Conservation (phyloP, 2,888 invertebrate species). For the Cremastobaeus sp. region DNA sequence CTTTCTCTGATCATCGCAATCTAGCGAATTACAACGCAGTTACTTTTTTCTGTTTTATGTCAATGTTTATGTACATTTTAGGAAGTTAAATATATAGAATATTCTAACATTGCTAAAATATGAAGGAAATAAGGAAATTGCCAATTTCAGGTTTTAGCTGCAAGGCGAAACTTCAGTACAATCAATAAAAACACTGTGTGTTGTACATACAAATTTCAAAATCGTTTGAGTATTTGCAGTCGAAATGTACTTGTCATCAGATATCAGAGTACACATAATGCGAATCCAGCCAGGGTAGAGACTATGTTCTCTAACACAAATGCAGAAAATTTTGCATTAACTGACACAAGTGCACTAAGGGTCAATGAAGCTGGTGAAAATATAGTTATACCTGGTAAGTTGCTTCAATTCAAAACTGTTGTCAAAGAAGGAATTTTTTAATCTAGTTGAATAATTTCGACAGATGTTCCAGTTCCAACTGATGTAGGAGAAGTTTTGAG, state of each 20-base stretch:
- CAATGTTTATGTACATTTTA: too few relatives aligned
- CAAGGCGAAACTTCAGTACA: not conserved
- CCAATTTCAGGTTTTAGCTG: not conserved
- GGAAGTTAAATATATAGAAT: too few relatives aligned
- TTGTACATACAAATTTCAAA: not conserved
- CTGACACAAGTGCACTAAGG: too few relatives aligned
- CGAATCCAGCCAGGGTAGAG: not conserved
- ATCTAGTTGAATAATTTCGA: not conserved
- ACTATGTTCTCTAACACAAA: not conserved
- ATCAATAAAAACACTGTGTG: not conserved
- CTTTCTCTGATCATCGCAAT: too few relatives aligned
- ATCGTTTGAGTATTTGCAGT: not conserved
- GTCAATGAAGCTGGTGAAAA: too few relatives aligned
- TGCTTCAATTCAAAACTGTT: too few relatives aligned
- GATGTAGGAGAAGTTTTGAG: conserved; percentile 40
- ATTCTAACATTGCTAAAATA: too few relatives aligned
- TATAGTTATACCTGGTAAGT: too few relatives aligned
- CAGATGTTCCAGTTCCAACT: conserved; percentile 39
- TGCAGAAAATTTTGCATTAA: not conserved
- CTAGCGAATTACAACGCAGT: too few relatives aligned
- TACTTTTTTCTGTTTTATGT: too few relatives aligned
- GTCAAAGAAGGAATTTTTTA: not conserved
- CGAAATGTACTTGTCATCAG: not conserved
- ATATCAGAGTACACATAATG: not conserved
- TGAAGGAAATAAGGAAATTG: too few relatives aligned